Percentiles rank a stretch among this genome's conserved stretches.
Evolutionary conservation across 2,888 invertebrate genomes (phyloP).

Genomic region (Spilarctia lutea): DNA sequence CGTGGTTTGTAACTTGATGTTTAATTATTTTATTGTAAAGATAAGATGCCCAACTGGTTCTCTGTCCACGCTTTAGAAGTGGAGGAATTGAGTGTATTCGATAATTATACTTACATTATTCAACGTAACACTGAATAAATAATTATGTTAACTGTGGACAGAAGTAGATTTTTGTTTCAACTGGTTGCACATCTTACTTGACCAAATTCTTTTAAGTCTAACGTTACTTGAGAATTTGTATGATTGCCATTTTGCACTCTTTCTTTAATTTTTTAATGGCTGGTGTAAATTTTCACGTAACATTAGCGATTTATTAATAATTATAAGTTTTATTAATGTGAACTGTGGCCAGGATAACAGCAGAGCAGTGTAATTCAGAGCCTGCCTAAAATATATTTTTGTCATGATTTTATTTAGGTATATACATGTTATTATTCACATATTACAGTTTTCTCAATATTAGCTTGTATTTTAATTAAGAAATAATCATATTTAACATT

Average conservation of each 20-base stretch:
- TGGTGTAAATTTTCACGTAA: constrained; percentile 77
- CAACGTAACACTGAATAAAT: constrained; percentile 55
- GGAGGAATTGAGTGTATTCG: constrained; percentile 73
- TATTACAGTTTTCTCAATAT: constrained; percentile 87
- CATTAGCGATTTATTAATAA: constrained; percentile 76
- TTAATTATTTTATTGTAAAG: constrained; percentile 83
- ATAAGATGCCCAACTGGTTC: constrained; percentile 83
- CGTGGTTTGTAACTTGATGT: constrained; percentile 86
- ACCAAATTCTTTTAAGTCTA: constrained; percentile 78
- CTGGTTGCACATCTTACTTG: constrained; percentile 84
- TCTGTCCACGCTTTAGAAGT: constrained; percentile 69
- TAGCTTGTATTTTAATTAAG: constrained; percentile 88
- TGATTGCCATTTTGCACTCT: constrained; percentile 68
- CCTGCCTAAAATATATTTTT: constrained; percentile 87
- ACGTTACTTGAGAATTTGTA: constrained; percentile 77
- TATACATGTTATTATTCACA: constrained; percentile 87
- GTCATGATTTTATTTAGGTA: constrained; percentile 87
- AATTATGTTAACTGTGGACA: constrained; percentile 65
- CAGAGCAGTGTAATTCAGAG: constrained; percentile 84
- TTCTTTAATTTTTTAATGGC: constrained; percentile 62
- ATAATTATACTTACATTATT: constrained; percentile 57
- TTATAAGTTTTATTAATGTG: constrained; percentile 82
- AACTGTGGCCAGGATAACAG: constrained; percentile 85
- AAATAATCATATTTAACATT: constrained; percentile 88
- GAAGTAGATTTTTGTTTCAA: constrained; percentile 69